Evolutionary conservation across 2,888 invertebrate species (phyloP), one percentile per base, ranked within the genome.

Genomic region (Steinernema hermaphroditum): DNA sequence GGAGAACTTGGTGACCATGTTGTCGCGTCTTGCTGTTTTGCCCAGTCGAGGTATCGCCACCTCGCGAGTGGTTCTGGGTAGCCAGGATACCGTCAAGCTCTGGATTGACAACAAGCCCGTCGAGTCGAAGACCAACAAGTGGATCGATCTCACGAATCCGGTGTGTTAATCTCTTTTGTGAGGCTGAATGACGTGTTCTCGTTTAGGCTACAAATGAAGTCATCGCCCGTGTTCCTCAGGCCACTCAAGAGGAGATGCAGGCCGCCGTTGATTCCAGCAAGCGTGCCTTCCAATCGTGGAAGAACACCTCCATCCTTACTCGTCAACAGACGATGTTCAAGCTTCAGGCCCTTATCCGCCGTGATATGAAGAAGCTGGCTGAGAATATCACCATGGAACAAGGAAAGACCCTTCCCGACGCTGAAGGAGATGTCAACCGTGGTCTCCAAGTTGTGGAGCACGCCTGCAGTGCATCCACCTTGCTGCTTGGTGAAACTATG

Each of bases 131-230:
- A 91, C 96, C 0, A 91, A 89, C 27, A 92, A 96, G 83, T 98
- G 94, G 92, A 93, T 96, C 83, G 96, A 97, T 84, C 91, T 99
- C 12, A 93, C 93, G 80, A 93, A 98, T 89, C 98, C 98, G n/a
- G n/a, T n/a, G n/a, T 57, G 90, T 90, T 84, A 86, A 87, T 68
- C 70, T 19, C 14, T n/a, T 12, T 71, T 70, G 72, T 73, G 1
- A n/a, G n/a, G n/a, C n/a, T n/a, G n/a, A n/a, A n/a, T n/a, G n/a
- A n/a, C n/a, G n/a, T n/a, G n/a, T n/a, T n/a, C n/a, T 54, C 70
- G 41, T 41, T 77, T 75, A 89, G 89, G 89, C 89, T 6, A 89
- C 89, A 27, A 89, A 90, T 85, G 88, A 89, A 78, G 88, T 91
- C 16, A 88, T 91, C 43, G 90, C 90, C 73, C 90, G 92, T 80